Conservation (phyloP, 2,797 vertebrate genomes). For the Halcyon smyrnensis region DNA sequence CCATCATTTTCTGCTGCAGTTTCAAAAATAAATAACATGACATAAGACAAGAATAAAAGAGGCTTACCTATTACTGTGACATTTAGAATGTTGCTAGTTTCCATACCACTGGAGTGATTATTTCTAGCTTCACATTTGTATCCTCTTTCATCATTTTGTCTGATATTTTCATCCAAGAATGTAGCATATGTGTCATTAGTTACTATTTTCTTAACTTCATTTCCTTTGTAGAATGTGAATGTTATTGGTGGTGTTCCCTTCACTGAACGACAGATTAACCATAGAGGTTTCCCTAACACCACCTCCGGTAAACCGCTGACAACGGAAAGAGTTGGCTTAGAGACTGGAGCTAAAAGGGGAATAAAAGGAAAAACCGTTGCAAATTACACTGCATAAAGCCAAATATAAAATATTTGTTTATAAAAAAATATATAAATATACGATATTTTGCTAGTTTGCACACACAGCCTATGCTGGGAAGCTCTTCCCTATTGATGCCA, state of each 20-base stretch:
- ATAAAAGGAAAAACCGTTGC: background rate
- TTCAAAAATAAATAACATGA: background rate
- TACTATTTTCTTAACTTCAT: background rate
- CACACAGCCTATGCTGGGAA: background rate
- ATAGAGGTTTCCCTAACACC: conserved; percentile 71
- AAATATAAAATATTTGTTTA: background rate
- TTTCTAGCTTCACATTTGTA: conserved; percentile 76
- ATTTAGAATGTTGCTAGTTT: conserved; percentile 63
- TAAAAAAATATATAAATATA: background rate
- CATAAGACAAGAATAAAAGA: background rate
- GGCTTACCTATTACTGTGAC: conserved; percentile 79
- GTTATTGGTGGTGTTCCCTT: conserved; percentile 74
- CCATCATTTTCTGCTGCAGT: background rate
- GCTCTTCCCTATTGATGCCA: background rate
- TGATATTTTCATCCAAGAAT: conserved; percentile 67
- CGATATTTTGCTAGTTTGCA: background rate
- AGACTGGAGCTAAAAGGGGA: conserved; percentile 75
- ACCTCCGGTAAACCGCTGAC: conserved; percentile 38
- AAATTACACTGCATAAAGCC: background rate
- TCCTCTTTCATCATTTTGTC: background rate
- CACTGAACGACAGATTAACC: conserved; percentile 66
- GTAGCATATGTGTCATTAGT: conserved; percentile 31
- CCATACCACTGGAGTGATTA: conserved; percentile 59
- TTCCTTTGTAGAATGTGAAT: conserved; percentile 72
- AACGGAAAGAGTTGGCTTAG: conserved; percentile 70